Evolutionary conservation across 1,140 invertebrate genomes (phyloP).

Genomic region (Halotydeus destructor): DNA sequence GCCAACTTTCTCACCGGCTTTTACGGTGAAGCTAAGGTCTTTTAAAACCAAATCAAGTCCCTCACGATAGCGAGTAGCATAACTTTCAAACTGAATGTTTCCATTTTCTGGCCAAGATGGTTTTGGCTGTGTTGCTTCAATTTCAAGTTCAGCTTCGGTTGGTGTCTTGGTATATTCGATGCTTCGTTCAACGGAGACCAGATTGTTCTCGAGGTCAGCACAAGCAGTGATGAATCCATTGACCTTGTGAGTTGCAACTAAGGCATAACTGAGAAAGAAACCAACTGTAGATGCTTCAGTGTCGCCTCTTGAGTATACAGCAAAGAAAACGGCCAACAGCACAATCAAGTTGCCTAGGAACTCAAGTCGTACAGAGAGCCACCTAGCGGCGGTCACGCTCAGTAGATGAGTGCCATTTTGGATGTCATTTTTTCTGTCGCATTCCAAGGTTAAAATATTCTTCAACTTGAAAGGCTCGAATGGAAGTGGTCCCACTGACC

Average conservation of each 20-base stretch:
- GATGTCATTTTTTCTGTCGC: constrained; percentile 29
- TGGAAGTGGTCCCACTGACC: constrained; percentile 23
- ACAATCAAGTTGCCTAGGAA: constrained; percentile 20
- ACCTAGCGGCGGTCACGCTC: constrained; percentile 19
- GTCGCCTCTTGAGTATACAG: no score
- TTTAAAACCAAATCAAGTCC: constrained; percentile 61
- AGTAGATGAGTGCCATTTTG: constrained; percentile 29
- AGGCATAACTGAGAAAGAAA: constrained; percentile 66
- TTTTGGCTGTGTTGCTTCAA: constrained; percentile 2
- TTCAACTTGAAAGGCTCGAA: constrained; percentile 22
- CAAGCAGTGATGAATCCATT: constrained; percentile 42
- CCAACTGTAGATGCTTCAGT: constrained; percentile 39
- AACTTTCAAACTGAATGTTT: constrained; percentile 47
- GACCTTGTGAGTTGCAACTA: constrained; percentile 52
- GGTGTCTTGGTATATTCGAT: constrained; percentile 45
- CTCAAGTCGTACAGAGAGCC: constrained; percentile 25
- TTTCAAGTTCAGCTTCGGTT: constrained; percentile 40
- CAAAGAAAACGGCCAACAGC: not conserved
- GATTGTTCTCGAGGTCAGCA: constrained; percentile 38
- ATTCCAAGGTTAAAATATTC: constrained; percentile 27
- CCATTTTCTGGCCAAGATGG: constrained; percentile 51
- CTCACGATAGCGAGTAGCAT: constrained; percentile 51
- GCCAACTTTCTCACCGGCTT: constrained; percentile 54
- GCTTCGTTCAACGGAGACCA: constrained; percentile 88
- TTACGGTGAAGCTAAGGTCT: constrained; percentile 42